These are phyloP conservation scores for Porites lutea DNA, from an alignment of 64 coral and sea anemone species.

Conservation along the genomic window DNA sequence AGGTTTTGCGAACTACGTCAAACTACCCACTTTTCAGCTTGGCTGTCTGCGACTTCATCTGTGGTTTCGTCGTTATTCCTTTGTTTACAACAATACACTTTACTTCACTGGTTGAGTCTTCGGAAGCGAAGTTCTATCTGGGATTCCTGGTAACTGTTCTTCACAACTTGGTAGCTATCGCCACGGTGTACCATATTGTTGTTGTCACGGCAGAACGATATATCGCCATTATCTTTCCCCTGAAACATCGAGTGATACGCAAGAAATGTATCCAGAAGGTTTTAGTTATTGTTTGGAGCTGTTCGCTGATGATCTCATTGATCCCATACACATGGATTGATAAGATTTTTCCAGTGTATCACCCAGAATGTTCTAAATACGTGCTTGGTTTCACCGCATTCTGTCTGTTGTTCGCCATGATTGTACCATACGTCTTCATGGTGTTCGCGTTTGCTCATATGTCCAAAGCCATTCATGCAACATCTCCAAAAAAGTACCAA, in stretches of 20 bases:
- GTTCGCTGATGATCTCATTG: not conserved
- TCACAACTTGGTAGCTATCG: conserved; percentile 36
- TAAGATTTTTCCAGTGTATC: conserved; percentile 4
- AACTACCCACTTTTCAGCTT: conserved; percentile 46
- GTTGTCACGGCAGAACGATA: conserved; percentile 30
- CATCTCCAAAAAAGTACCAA: not conserved
- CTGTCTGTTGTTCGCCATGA: not conserved
- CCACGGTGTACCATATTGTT: conserved; percentile 16
- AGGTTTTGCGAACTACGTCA: not conserved
- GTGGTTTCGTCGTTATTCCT: conserved; percentile 8
- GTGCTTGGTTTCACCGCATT: conserved; percentile 17
- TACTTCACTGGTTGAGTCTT: not conserved
- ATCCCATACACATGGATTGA: conserved; percentile 15
- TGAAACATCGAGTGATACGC: not conserved
- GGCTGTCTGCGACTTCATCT: conserved; percentile 15
- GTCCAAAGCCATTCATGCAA: conserved; percentile 13
- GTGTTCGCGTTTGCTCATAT: not conserved
- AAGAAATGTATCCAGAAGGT: not conserved
- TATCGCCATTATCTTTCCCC: conserved; percentile 30
- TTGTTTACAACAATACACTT: not conserved
- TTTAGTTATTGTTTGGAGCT: not conserved
- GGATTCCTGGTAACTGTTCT: conserved; percentile 30
- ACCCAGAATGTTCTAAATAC: not conserved
- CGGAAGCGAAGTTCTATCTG: not conserved
- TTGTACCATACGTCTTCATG: conserved; percentile 24